A percentile compares a stretch with the other conserved stretches of the same genome.
These are phyloP conservation scores for Embidobia sp. DNA, from an alignment of 2,888 invertebrate genomes.

Conservation along the genomic window DNA sequence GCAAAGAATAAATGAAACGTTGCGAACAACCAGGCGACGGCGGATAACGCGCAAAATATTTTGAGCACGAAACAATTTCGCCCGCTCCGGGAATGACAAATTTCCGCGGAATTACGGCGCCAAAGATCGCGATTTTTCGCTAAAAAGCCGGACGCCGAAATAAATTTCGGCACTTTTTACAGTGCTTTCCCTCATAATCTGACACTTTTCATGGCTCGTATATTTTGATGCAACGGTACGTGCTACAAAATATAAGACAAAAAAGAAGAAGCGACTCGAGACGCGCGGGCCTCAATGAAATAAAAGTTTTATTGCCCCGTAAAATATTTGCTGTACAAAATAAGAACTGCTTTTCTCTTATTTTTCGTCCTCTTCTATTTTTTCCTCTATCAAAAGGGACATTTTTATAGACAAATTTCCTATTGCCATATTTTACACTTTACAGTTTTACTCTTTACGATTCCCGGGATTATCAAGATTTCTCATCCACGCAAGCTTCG, in stretches of 20 bases:
- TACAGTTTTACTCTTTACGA: conserved; percentile 34
- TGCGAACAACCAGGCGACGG: conserved; percentile 25
- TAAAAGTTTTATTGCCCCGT: conserved; percentile 55
- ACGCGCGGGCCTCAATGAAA: conserved; percentile 40
- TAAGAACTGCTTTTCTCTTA: conserved; percentile 39
- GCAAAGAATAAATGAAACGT: conserved; percentile 39
- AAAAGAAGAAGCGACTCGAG: background rate
- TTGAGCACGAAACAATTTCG: conserved; percentile 37
- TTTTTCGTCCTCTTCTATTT: conserved; percentile 12
- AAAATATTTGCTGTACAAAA: conserved; percentile 56
- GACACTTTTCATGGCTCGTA: conserved; percentile 40
- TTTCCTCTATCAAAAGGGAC: conserved; percentile 13
- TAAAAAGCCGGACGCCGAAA: conserved; percentile 15
- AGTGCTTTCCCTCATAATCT: conserved; percentile 7
- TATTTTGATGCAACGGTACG: conserved; percentile 50
- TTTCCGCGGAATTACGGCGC: conserved; percentile 13
- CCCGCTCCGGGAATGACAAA: conserved; percentile 17
- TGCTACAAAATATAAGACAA: background rate
- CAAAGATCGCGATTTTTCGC: conserved; percentile 15
- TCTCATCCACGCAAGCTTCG: conserved; percentile 11
- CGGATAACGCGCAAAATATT: conserved; percentile 33
- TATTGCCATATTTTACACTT: conserved; percentile 49
- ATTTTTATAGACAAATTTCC: conserved; percentile 58
- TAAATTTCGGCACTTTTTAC: conserved; percentile 26
- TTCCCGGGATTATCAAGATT: conserved; percentile 42